Evolutionary conservation across 2,113 vertebrate species (phyloP).

Genomic region (Neolamprologus hecqui): DNA sequence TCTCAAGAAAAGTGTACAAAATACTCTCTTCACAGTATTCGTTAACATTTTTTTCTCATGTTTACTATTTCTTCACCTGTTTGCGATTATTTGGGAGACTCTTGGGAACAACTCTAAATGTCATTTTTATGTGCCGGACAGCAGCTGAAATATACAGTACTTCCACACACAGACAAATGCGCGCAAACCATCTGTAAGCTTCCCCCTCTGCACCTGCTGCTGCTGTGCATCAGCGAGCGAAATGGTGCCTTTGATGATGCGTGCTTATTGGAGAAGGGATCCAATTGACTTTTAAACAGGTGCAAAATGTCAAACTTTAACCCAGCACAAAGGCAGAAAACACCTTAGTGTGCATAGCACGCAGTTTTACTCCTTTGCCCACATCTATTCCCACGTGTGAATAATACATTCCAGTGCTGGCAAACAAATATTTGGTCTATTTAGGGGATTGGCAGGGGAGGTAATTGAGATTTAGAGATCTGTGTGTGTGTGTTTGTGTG

Average conservation of each 20-base stretch:
- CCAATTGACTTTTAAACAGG: slow-evolving; percentile 50
- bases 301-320: slow-evolving; percentile 54
- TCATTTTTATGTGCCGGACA: slow-evolving; percentile 4
- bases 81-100: neutral
- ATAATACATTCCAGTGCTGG: slow-evolving; percentile 24
- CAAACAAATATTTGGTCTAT: slow-evolving; percentile 31
- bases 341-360: neutral
- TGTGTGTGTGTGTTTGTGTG: neutral
- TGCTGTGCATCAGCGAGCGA: slow-evolving; percentile 5
- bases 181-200: neutral
- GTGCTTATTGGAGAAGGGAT: slow-evolving; percentile 26
- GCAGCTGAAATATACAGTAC: neutral
- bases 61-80: neutral
- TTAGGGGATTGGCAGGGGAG: slow-evolving; percentile 20
- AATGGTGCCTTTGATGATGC: slow-evolving; percentile 44
- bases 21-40: neutral
- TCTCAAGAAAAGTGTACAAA: neutral
- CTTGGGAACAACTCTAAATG: slow-evolving; percentile 1
- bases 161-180: neutral
- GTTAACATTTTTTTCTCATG: neutral
- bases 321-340: neutral
- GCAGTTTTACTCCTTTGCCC: neutral
- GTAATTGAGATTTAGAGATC: slow-evolving; percentile 44
- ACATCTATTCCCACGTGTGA: neutral
- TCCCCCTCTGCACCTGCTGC: slow-evolving; percentile 4